Conservation (phyloP, 1,140 invertebrate species). For the Bombus confusus region DNA sequence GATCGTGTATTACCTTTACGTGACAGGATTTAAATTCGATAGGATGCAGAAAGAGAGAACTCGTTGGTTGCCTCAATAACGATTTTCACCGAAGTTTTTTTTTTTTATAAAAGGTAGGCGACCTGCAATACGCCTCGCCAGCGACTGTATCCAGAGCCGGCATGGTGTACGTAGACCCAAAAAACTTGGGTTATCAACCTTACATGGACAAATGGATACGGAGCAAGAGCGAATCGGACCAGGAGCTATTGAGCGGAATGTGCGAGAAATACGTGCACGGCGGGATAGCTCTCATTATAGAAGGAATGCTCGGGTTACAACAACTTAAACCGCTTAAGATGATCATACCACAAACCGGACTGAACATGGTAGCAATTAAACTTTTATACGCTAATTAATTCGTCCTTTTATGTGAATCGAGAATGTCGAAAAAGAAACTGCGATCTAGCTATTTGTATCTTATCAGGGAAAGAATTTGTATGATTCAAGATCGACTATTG, state of each 20-base stretch:
- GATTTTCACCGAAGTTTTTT: conserved; percentile 15
- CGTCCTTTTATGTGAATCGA: not conserved
- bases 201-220: conserved; percentile 91
- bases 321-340: conserved; percentile 88
- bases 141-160: conserved; percentile 95
- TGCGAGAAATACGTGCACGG: conserved; percentile 89
- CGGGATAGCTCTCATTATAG: conserved; percentile 88
- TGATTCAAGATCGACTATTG: too few relatives aligned
- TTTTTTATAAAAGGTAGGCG: conserved; percentile 85
- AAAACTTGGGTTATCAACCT: conserved; percentile 92
- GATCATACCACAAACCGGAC: conserved; percentile 91
- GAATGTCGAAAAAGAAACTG: not conserved
- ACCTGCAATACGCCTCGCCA: conserved; percentile 94
- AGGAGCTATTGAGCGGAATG: conserved; percentile 83
- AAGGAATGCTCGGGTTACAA: conserved; percentile 89
- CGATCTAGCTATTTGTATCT: not conserved
- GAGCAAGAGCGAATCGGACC: conserved; percentile 82
- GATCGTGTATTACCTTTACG: too few relatives aligned
- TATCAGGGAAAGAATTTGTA: not conserved
- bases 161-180: conserved; percentile 96
- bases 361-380: conserved; percentile 88
- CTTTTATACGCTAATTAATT: conserved; percentile 42
- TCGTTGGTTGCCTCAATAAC: not conserved
- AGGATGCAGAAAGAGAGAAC: too few relatives aligned
- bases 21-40: not conserved